Evolutionary conservation across 1,140 invertebrate species (phyloP).

Genomic region (Cryptotermes secundus): DNA sequence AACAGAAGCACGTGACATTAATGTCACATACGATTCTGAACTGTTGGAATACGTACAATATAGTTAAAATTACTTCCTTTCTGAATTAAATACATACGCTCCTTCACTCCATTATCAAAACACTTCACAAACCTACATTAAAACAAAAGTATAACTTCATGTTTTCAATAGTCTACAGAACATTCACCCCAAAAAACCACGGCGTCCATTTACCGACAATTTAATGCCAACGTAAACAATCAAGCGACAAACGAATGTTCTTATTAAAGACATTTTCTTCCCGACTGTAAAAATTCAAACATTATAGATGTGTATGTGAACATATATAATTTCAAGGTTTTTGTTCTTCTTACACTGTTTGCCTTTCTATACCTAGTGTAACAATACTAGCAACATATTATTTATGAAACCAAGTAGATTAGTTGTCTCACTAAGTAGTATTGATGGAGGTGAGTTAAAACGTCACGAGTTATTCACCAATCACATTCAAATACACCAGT

Average conservation of each 20-base stretch:
- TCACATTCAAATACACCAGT: neutral
- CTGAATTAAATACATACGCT: neutral
- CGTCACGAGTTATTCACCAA: neutral
- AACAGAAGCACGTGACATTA: conserved; percentile 13
- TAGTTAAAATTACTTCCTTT: neutral
- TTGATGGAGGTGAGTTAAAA: neutral
- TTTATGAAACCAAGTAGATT: neutral
- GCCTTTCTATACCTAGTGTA: neutral
- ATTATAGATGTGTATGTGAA: neutral
- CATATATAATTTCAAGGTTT: neutral
- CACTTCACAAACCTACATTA: neutral
- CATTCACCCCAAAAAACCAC: neutral
- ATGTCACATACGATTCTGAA: neutral
- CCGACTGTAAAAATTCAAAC: neutral
- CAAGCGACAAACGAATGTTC: neutral
- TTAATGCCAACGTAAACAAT: neutral
- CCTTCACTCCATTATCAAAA: neutral
- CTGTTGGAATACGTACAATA: neutral
- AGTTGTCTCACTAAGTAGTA: neutral
- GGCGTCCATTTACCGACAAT: neutral
- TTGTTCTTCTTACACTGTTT: neutral
- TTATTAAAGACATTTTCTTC: neutral
- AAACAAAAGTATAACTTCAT: neutral
- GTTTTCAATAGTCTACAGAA: neutral
- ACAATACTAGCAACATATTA: neutral